phyloP scores from a whole-genome alignment of 1,140 invertebrate genomes.

The Drosophila fuyamai region DNA sequence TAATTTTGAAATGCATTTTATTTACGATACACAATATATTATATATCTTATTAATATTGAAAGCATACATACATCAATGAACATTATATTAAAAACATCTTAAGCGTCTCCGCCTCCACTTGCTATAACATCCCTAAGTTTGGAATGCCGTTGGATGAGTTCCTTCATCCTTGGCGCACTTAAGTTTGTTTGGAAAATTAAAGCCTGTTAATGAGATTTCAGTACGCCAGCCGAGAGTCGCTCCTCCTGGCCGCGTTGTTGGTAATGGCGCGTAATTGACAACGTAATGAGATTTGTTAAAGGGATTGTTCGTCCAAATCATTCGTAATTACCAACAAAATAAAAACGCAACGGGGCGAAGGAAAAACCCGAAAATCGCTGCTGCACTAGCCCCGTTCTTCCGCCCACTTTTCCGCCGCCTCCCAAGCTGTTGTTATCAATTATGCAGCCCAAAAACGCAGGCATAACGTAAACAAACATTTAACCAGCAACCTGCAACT shows the following conservation, averaged over 20 bases:
- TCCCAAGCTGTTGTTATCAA: slow-evolving; percentile 60
- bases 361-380: slow-evolving; percentile 5
- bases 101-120: background rate
- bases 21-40: no score
- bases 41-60: no score
- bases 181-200: slow-evolving; percentile 65
- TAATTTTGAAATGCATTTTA: no score
- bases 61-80: background rate
- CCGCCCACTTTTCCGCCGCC: slow-evolving; percentile 5
- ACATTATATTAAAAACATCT: background rate
- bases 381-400: background rate
- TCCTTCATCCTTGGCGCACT: slow-evolving; percentile 27
- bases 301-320: slow-evolving; percentile 69
- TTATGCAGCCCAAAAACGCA: slow-evolving; percentile 72
- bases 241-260: slow-evolving; percentile 2
- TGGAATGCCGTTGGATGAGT: slow-evolving; percentile 8
- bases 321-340: slow-evolving; percentile 62
- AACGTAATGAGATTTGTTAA: slow-evolving; percentile 81
- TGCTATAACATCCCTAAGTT: background rate
- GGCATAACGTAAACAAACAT: slow-evolving; percentile 78
- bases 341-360: slow-evolving; percentile 12
- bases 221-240: slow-evolving; percentile 16
- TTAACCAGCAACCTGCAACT: slow-evolving; percentile 50
- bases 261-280: slow-evolving; percentile 74
- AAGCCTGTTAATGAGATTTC: slow-evolving; percentile 80